Percentiles rank a stretch among this genome's conserved stretches.
phyloP scores from a whole-genome alignment of 2,888 invertebrate genomes.

The Caenorhabditis doughertyi region DNA sequence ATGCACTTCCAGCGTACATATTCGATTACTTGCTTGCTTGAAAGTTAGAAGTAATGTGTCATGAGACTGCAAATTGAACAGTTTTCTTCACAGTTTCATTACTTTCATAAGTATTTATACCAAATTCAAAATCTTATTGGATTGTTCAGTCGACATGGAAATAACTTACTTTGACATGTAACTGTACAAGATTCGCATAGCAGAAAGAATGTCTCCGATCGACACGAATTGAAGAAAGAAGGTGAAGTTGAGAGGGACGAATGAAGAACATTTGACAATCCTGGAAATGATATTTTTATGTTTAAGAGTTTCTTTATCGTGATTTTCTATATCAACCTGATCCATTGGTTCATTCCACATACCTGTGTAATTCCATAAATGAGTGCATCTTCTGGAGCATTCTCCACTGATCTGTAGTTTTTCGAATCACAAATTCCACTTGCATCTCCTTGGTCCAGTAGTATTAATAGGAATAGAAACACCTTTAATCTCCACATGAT shows the following conservation, averaged over 20 bases:
- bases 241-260: conserved; percentile 72
- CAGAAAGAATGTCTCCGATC: conserved; percentile 72
- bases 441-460: not conserved
- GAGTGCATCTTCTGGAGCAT: conserved; percentile 60
- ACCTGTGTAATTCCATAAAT: conserved; percentile 72
- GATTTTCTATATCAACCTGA: not conserved
- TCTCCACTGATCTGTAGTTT: conserved; percentile 52
- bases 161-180: conserved; percentile 70
- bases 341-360: not conserved
- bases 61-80: conserved; percentile 59
- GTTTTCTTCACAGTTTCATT: too few relatives aligned
- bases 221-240: conserved; percentile 65
- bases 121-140: not conserved
- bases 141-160: not conserved
- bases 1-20: conserved; percentile 78
- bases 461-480: not conserved
- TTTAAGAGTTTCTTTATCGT: not conserved
- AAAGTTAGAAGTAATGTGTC: conserved; percentile 63
- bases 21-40: conserved; percentile 72
- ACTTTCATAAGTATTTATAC: not conserved
- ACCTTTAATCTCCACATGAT: conserved; percentile 24
- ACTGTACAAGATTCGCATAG: conserved; percentile 73
- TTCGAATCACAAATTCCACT: conserved; percentile 44
- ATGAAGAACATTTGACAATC: conserved; percentile 78
- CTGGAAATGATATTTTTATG: conserved; percentile 52